Percentiles rank a stretch among this genome's conserved stretches.
Evolutionary conservation across 2,888 invertebrate species (phyloP).

Genomic region (Drosophila quinaria): DNA sequence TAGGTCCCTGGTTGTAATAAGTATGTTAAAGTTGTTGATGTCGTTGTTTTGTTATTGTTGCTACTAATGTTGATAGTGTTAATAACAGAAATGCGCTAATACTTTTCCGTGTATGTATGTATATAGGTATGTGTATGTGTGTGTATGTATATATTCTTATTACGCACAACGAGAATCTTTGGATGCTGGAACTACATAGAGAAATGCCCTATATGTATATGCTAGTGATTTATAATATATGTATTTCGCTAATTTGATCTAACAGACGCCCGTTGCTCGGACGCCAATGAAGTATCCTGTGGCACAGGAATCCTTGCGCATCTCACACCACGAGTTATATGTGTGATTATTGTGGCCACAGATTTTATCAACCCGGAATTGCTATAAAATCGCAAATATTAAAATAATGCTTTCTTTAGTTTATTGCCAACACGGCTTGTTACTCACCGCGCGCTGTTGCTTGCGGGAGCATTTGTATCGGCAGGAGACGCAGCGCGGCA

Average conservation of each 20-base stretch:
- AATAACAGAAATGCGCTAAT: slow-evolving; percentile 47
- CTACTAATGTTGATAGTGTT: slow-evolving; percentile 5
- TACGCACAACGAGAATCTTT: slow-evolving; percentile 77
- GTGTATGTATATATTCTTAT: slow-evolving; percentile 44
- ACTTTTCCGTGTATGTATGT: slow-evolving; percentile 43
- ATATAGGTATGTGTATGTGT: slow-evolving; percentile 33
- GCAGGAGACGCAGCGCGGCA: slow-evolving; percentile 91
- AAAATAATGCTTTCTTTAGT: slow-evolving; percentile 10
- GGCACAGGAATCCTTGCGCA: slow-evolving; percentile 91
- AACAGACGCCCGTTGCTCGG: slow-evolving; percentile 89
- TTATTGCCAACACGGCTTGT: neutral
- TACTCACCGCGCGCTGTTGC: slow-evolving; percentile 78
- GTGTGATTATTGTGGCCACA: slow-evolving; percentile 92
- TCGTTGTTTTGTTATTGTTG: no score
- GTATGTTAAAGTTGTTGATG: slow-evolving; percentile 22
- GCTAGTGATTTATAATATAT: slow-evolving; percentile 43
- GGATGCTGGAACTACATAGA: slow-evolving; percentile 72
- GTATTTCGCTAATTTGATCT: slow-evolving; percentile 56
- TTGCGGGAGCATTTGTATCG: slow-evolving; percentile 88
- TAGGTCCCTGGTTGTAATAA: slow-evolving; percentile 9
- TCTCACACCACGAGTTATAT: slow-evolving; percentile 92
- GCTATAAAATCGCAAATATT: slow-evolving; percentile 28
- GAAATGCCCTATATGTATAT: slow-evolving; percentile 44
- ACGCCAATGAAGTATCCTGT: slow-evolving; percentile 91
- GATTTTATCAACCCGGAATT: slow-evolving; percentile 86